Evolutionary conservation across 2,113 vertebrate species (phyloP).

Genomic region (Spheniscus mendiculus): DNA sequence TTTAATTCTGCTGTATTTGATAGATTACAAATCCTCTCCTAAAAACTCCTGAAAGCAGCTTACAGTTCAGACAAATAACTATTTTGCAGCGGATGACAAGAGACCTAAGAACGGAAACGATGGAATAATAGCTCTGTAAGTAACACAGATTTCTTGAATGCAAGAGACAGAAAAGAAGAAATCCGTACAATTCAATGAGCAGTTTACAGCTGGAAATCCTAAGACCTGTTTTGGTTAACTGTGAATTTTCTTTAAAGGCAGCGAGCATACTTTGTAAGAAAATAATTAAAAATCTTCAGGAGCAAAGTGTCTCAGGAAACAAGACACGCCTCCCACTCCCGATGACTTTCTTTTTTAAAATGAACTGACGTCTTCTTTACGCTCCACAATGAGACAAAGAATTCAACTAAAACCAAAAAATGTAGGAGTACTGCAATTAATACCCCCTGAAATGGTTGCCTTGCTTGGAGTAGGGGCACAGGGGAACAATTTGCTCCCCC

Average conservation of each 20-base stretch:
- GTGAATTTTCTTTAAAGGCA: not conserved
- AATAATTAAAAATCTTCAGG: not conserved
- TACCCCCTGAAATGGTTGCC: not conserved
- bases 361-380: not conserved
- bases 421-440: not conserved
- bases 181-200: not conserved
- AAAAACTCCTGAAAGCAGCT: slow-evolving; percentile 61
- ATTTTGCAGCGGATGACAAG: slow-evolving; percentile 19
- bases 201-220: not conserved
- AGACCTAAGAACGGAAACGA: slow-evolving; percentile 2
- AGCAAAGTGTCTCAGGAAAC: not conserved
- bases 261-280: not conserved
- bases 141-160: not conserved
- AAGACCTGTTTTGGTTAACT: not conserved
- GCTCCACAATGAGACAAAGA: not conserved
- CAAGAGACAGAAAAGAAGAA: not conserved
- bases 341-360: slow-evolving; percentile 44
- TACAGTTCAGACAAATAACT: slow-evolving; percentile 55
- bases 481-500: not conserved
- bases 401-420: not conserved
- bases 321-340: not conserved
- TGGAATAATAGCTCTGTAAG: slow-evolving; percentile 42
- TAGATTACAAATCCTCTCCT: slow-evolving; percentile 60
- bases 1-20: slow-evolving; percentile 53
- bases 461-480: not conserved